These are phyloP conservation scores for Drosophila yooni DNA, from an alignment of 2,888 invertebrate species.

Conservation along the genomic window DNA sequence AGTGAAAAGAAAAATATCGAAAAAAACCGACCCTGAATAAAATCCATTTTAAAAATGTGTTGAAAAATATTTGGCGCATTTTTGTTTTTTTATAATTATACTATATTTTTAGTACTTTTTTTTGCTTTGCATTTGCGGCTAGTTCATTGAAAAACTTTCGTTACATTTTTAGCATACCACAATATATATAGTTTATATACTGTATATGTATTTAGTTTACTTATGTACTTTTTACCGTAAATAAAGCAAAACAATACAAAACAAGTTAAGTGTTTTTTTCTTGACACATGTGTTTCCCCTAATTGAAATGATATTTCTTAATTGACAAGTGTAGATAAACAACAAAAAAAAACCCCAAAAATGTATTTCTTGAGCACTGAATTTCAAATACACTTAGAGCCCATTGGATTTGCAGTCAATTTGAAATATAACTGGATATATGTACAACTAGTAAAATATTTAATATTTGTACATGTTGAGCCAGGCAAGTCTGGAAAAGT, in stretches of 20 bases:
- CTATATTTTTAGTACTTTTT: conserved; percentile 12
- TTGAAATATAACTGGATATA: background rate
- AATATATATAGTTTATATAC: conserved; percentile 13
- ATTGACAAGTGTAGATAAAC: conserved; percentile 13
- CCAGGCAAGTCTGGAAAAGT: background rate
- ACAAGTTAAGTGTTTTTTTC: conserved; percentile 3
- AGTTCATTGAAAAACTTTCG: conserved; percentile 64
- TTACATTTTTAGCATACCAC: conserved; percentile 50
- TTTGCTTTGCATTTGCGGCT: conserved; percentile 50
- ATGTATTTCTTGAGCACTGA: background rate
- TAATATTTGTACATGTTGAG: background rate
- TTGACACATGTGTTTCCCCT: conserved; percentile 24
- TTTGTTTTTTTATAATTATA: conserved; percentile 22
- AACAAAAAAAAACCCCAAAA: background rate
- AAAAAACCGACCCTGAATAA: conserved; percentile 12
- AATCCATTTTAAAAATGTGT: conserved; percentile 3
- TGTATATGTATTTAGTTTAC: conserved; percentile 51
- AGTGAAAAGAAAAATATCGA: conserved; percentile 21
- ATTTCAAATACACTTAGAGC: background rate
- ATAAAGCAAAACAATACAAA: conserved; percentile 63
- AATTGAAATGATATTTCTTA: conserved; percentile 4
- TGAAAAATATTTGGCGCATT: conserved; percentile 23
- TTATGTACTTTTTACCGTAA: conserved; percentile 61
- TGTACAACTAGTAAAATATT: background rate
- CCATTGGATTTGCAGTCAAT: background rate